A percentile compares a stretch with the other conserved stretches of the same genome.
Conservation (phyloP, 2,797 vertebrate species). For the Harpagifer antarcticus region DNA sequence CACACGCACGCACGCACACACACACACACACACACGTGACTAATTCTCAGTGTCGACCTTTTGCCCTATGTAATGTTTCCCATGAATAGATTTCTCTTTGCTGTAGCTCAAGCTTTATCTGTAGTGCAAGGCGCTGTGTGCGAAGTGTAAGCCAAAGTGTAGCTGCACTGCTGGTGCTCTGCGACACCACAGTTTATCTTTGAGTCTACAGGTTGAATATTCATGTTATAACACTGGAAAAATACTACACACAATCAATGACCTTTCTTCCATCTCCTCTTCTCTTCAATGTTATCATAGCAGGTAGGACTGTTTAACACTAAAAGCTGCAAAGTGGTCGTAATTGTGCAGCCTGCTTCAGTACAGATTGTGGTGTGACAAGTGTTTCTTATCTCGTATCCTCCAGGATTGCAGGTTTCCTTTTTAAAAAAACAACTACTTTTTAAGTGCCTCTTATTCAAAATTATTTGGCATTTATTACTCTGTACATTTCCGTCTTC, state of each 20-base stretch:
- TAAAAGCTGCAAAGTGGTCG: conserved; percentile 22
- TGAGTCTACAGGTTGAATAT: not conserved
- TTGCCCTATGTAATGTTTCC: conserved; percentile 5
- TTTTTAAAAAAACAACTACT: conserved; percentile 26
- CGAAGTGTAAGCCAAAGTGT: conserved; percentile 5
- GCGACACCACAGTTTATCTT: conserved; percentile 7
- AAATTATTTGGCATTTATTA: conserved; percentile 45
- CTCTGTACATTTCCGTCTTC: conserved; percentile 21
- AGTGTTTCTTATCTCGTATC: conserved; percentile 49
- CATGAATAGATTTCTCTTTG: conserved; percentile 20
- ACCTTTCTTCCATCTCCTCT: not conserved
- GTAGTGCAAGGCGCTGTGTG: conserved; percentile 6
- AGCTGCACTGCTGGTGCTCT: conserved; percentile 1
- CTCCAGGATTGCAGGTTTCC: conserved; percentile 38
- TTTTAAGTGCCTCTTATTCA: conserved; percentile 32
- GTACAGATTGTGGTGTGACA: conserved; percentile 34
- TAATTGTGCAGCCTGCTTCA: conserved; percentile 28
- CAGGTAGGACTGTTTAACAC: conserved; percentile 78
- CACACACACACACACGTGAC: not conserved
- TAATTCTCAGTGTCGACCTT: not conserved
- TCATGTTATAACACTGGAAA: conserved; percentile 20
- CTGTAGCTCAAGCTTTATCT: conserved; percentile 16
- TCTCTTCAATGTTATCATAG: conserved; percentile 13
- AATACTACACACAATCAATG: not conserved
- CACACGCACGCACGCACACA: not conserved